Evolutionary conservation across 2,888 invertebrate genomes (phyloP).

Genomic region (Synanthedon andrenaeformis): DNA sequence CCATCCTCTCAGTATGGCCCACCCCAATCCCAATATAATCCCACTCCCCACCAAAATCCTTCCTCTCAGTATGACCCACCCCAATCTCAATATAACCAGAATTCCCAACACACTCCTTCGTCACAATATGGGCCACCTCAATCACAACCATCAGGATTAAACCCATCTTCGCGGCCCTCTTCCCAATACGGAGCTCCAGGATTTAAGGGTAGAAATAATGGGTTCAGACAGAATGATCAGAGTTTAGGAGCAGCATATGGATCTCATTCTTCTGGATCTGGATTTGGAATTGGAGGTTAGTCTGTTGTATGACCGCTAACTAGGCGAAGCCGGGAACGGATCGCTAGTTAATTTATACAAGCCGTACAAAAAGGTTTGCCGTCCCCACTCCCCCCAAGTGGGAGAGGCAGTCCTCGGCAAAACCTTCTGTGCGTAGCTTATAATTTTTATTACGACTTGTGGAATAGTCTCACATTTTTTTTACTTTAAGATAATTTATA

Average conservation of each 20-base stretch:
- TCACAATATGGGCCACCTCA: conserved; percentile 8
- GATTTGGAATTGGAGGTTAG: conserved; percentile 1
- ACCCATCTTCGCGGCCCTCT: conserved; percentile 13
- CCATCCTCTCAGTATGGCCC: conserved; percentile 7
- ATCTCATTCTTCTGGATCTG: too few relatives aligned
- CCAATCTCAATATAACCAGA: conserved; percentile 7
- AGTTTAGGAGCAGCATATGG: background rate
- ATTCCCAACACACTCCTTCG: conserved; percentile 14
- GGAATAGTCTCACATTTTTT: too few relatives aligned
- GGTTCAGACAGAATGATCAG: conserved; percentile 2
- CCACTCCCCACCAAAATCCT: conserved; percentile 6
- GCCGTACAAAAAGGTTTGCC: too few relatives aligned
- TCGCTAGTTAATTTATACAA: too few relatives aligned
- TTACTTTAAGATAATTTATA: too few relatives aligned
- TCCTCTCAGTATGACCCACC: conserved; percentile 8
- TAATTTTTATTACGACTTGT: too few relatives aligned
- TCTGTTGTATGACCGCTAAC: too few relatives aligned
- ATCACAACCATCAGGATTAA: conserved; percentile 1
- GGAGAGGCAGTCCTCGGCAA: too few relatives aligned
- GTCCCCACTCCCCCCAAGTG: too few relatives aligned
- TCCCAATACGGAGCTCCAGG: conserved; percentile 37
- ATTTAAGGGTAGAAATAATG: conserved; percentile 16
- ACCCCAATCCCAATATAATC: conserved; percentile 3
- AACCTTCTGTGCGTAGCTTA: too few relatives aligned
- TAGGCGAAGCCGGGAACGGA: too few relatives aligned